Percentiles rank a stretch among this genome's conserved stretches.
Evolutionary conservation across 2,113 vertebrate genomes (phyloP).

Genomic region (Glaucomys volans): DNA sequence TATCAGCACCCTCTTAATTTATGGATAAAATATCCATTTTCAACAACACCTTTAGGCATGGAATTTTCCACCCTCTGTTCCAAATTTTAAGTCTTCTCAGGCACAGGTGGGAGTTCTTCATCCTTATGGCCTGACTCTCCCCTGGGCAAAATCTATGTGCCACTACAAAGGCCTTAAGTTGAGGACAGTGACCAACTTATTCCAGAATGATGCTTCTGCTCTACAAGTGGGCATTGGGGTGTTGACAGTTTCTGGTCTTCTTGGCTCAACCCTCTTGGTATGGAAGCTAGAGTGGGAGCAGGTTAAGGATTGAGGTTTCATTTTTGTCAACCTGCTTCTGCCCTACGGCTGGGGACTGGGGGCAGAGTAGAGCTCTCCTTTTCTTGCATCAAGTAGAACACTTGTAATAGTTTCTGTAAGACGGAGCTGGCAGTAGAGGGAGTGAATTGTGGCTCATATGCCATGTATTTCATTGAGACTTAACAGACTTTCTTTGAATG

Average conservation of each 20-base stretch:
- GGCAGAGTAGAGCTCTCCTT: background rate
- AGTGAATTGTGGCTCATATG: background rate
- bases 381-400: background rate
- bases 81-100: background rate
- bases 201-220: background rate
- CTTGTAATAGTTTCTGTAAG: background rate
- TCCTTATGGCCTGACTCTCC: background rate
- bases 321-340: background rate
- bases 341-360: background rate
- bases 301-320: background rate
- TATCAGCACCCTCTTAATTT: background rate
- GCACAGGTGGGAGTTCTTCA: background rate
- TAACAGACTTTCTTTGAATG: background rate
- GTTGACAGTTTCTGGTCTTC: background rate
- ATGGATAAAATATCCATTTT: background rate
- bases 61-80: background rate
- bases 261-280: background rate
- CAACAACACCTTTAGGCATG: background rate
- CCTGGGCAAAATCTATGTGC: background rate
- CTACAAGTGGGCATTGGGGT: background rate
- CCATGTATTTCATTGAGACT: background rate
- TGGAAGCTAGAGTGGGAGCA: background rate
- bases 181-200: background rate
- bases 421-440: too few relatives aligned
- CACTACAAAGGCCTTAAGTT: background rate